Base-by-base conservation (phyloP, 2,888 invertebrate species). In the Drosophila nr. perissopoda region DNA sequence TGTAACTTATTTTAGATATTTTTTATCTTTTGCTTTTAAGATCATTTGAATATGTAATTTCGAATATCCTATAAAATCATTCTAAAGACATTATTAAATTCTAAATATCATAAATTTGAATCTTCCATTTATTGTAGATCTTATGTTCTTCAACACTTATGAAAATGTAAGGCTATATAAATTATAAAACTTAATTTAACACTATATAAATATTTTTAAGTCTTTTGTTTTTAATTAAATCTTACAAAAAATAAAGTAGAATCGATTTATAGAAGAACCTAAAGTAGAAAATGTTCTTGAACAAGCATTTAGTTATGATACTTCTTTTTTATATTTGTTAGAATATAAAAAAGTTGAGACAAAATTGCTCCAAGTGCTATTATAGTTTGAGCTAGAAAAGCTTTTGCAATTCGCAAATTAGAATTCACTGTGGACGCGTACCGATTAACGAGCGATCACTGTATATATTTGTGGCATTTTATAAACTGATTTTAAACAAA, bases 11-110 rank as follows among this genome's bases (percentile, higher is more conserved):
- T 10, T 36, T 36, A 18, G 18, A 6, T 11, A 3, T n/a, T 36
- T n/a, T 34, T 16, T 27, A 36, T 7, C 1, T 27, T 54, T 25
- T 54, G 36, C 4, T 27, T 54, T n/a, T 54, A 49, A 49, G 27
- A 49, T 49, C 25, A 25, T 54, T 36, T 29, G n/a, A 40, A n/a
- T 29, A 16, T 56, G 56, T 56, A 38, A 56, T 29, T 29, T 21
- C n/a, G 1, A 38, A 56, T 25, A 27, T 36, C 10, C 18, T 27
- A 18, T n/a, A 0, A 54, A 54, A 18, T n/a, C 38, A 38, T 38
- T n/a, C 29, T 29, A 29, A 13, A 29, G n/a, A 27, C 27, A 29
- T 8, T 36, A 27, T 29, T 56, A 38, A 38, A n/a, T 16, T 56
- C 29, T 5, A 56, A 56, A 40, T 4, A n/a, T 38, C 27, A 36